Evolutionary conservation across 2,113 vertebrate genomes (phyloP).

Genomic region (Oncorhynchus gorbuscha): DNA sequence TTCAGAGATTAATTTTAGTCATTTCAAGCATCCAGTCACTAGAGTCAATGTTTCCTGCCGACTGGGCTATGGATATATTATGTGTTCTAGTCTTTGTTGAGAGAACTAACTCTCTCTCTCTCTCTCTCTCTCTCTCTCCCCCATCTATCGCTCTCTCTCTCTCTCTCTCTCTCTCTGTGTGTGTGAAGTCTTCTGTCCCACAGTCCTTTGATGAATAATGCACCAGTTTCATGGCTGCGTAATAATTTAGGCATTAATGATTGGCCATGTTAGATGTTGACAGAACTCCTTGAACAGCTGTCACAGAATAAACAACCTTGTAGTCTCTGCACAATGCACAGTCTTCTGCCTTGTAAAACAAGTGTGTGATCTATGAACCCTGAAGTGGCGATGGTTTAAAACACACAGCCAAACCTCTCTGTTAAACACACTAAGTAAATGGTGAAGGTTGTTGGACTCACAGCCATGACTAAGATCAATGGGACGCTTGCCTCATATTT

Average conservation of each 20-base stretch:
- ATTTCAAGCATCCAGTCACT: too few relatives aligned
- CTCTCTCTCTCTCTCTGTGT: neutral
- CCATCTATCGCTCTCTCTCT: too few relatives aligned
- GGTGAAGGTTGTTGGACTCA: neutral
- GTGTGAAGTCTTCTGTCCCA: constrained; percentile 13
- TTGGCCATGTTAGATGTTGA: constrained; percentile 31
- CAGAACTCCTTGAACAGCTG: constrained; percentile 22
- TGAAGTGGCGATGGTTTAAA: constrained; percentile 1
- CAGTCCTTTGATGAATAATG: constrained; percentile 48
- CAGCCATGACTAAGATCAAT: neutral
- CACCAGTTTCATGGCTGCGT: constrained; percentile 34
- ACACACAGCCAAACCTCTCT: constrained; percentile 1
- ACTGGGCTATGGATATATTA: too few relatives aligned
- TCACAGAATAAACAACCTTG: constrained; percentile 4
- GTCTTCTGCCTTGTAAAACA: neutral
- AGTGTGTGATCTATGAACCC: constrained; percentile 12
- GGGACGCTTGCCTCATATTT: neutral
- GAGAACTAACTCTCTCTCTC: neutral
- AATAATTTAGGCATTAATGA: constrained; percentile 36
- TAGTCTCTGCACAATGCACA: neutral
- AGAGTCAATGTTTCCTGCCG: too few relatives aligned
- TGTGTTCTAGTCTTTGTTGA: too few relatives aligned
- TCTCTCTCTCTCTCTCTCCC: too few relatives aligned
- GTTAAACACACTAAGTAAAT: neutral
- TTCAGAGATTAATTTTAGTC: neutral